Conservation (phyloP, 2,888 invertebrate species). For the Mimas tiliae region DNA sequence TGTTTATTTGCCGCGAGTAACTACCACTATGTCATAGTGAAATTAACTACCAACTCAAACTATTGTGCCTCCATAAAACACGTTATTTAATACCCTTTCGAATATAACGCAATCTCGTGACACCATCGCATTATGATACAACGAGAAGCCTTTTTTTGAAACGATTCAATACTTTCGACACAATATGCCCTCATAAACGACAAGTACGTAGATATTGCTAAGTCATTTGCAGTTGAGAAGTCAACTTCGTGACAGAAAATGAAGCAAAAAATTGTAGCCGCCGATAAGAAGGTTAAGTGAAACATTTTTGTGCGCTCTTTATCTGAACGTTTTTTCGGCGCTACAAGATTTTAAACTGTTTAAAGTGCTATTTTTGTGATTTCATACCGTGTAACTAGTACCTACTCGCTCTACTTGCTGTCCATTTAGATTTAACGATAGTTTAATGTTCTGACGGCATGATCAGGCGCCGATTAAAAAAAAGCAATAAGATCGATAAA, state of each 20-base stretch:
- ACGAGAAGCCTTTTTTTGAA: constrained; percentile 41
- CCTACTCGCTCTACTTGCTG: background rate
- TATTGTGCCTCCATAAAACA: background rate
- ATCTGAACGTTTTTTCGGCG: constrained; percentile 2
- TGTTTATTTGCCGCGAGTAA: constrained; percentile 15
- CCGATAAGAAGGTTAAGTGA: constrained; percentile 49
- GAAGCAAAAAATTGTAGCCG: constrained; percentile 46
- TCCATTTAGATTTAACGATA: constrained; percentile 31
- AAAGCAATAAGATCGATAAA: constrained; percentile 33
- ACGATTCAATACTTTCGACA: constrained; percentile 49
- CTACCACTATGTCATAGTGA: constrained; percentile 6
- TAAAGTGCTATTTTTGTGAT: background rate
- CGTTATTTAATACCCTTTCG: background rate
- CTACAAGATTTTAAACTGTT: background rate
- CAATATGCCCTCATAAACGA: constrained; percentile 28
- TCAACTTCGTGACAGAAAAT: constrained; percentile 44
- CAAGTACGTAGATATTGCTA: constrained; percentile 45
- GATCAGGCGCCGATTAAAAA: constrained; percentile 15
- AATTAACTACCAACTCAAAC: constrained; percentile 23
- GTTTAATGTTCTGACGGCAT: constrained; percentile 34
- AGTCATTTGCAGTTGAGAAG: constrained; percentile 51
- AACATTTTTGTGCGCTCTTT: constrained; percentile 6
- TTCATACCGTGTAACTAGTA: background rate
- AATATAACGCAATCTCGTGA: constrained; percentile 11
- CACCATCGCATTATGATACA: constrained; percentile 31